Evolutionary conservation across 2,113 vertebrate species (phyloP).

Genomic region (Limnothrissa miodon): DNA sequence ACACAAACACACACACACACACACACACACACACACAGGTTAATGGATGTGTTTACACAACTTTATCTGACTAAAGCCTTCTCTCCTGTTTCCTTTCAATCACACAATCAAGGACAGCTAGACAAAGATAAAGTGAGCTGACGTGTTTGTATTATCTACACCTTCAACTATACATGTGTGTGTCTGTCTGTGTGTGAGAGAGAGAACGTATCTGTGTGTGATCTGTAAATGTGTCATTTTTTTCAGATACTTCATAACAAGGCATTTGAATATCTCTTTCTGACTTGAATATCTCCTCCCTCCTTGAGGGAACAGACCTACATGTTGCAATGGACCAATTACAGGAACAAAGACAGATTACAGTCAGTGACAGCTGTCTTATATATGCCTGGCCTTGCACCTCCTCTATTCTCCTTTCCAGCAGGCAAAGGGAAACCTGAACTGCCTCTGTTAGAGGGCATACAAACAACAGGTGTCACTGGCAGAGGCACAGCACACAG

Average conservation of each 20-base stretch:
- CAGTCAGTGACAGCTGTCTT: constrained; percentile 35
- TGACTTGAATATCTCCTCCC: background rate
- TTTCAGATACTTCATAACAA: background rate
- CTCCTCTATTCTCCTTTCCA: background rate
- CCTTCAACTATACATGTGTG: background rate
- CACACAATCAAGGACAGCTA: background rate
- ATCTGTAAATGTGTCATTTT: background rate
- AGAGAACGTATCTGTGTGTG: background rate
- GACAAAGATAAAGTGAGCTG: background rate
- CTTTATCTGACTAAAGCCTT: background rate
- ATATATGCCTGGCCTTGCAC: constrained; percentile 34
- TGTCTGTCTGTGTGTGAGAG: background rate
- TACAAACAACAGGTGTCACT: constrained; percentile 68
- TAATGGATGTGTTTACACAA: background rate
- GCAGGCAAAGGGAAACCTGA: constrained; percentile 53
- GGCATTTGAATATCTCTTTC: background rate
- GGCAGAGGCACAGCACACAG: constrained; percentile 24
- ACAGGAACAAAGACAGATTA: constrained; percentile 43
- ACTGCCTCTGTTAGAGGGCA: constrained; percentile 37
- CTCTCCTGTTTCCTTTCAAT: background rate
- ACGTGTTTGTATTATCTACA: background rate
- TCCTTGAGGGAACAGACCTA: constrained; percentile 43
- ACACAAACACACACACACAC: background rate
- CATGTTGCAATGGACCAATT: constrained; percentile 49
- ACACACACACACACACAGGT: background rate